These are phyloP conservation scores for Drosophila guanche DNA, from an alignment of 1,140 invertebrate genomes.

Conservation along the genomic window DNA sequence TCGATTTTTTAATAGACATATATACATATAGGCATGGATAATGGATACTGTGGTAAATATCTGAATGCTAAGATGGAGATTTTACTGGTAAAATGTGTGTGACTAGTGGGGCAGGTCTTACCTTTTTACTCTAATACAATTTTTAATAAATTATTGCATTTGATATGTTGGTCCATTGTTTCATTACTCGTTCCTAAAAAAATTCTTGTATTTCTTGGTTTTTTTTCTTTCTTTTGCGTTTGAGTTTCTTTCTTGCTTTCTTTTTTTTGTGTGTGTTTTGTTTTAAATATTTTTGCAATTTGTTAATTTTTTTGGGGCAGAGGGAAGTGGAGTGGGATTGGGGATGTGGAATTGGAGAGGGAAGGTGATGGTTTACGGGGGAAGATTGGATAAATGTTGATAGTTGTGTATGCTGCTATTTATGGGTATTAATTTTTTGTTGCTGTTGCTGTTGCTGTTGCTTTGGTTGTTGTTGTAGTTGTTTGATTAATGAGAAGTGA, in stretches of 20 bases:
- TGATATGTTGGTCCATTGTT: conserved; percentile 83
- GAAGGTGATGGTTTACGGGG: background rate
- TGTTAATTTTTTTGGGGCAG: background rate
- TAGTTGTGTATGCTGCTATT: conserved; percentile 46
- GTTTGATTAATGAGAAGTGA: conserved; percentile 41
- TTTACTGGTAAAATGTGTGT: no score
- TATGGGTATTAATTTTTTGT: conserved; percentile 28
- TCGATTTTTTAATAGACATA: no score
- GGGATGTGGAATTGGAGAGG: background rate
- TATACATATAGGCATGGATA: no score
- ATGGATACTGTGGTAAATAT: no score
- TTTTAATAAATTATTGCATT: conserved; percentile 81
- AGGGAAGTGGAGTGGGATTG: background rate
- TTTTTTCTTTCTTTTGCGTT: conserved; percentile 16
- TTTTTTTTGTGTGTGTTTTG: conserved; percentile 10
- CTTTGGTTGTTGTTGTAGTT: conserved; percentile 17
- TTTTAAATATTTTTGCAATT: conserved; percentile 31
- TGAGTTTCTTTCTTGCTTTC: conserved; percentile 18
- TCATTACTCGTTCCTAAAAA: conserved; percentile 82
- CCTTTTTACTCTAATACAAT: conserved; percentile 76
- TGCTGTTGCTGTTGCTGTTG: conserved; percentile 8
- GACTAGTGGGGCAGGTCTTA: conserved; percentile 24
- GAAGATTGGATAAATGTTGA: conserved; percentile 18
- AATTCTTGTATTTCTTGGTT: conserved; percentile 70
- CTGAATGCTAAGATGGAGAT: no score